Percentiles rank a stretch among this genome's conserved stretches.
Conservation (phyloP, 2,113 vertebrate genomes). For the Murina feae region DNA sequence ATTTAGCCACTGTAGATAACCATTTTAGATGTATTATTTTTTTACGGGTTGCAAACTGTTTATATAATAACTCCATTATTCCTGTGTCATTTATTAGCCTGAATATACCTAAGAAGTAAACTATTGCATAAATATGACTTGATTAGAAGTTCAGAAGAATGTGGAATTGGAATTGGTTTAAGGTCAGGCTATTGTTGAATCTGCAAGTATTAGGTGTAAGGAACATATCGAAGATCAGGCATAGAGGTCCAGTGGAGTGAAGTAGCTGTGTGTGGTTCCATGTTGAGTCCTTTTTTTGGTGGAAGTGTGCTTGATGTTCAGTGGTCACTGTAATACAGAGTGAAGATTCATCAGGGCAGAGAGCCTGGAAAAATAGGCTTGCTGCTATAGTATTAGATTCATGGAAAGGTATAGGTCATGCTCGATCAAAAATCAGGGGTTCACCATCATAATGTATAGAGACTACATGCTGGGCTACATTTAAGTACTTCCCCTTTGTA, state of each 20-base stretch:
- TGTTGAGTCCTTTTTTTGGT: neutral
- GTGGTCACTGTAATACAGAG: neutral
- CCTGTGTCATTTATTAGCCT: neutral
- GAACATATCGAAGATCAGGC: neutral
- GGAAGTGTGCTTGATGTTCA: neutral
- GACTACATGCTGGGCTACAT: neutral
- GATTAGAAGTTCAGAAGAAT: neutral
- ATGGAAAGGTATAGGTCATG: neutral
- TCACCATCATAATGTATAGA: neutral
- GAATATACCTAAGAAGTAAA: neutral
- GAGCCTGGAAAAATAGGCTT: neutral
- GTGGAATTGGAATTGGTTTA: neutral
- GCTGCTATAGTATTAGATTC: neutral
- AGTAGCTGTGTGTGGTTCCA: neutral
- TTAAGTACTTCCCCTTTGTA: neutral
- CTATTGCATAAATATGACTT: neutral
- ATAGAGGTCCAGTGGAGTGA: neutral
- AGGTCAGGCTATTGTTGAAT: neutral
- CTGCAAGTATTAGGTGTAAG: neutral
- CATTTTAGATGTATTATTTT: neutral
- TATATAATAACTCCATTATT: neutral
- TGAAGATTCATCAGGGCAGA: neutral
- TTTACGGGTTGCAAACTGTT: neutral
- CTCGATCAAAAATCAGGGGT: neutral
- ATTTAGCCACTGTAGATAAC: neutral